Evolutionary conservation across 2,888 invertebrate genomes (phyloP).

Genomic region (Gandaritis pyraliata): DNA sequence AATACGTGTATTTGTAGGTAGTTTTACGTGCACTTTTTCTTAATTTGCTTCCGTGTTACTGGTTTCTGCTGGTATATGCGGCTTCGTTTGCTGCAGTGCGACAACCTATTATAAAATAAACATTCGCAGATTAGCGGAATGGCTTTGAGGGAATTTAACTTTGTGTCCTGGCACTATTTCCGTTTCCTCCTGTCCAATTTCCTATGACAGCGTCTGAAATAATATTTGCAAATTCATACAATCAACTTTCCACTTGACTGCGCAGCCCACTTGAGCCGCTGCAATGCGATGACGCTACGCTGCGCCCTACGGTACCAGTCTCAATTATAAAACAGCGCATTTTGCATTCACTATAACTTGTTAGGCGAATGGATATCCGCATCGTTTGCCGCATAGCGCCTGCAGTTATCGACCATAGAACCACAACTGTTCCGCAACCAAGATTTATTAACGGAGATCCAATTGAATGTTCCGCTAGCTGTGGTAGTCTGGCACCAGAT

Average conservation of each 20-base stretch:
- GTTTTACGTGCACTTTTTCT: not conserved
- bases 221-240: conserved; percentile 27
- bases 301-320: conserved; percentile 19
- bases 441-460: conserved; percentile 25
- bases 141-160: not conserved
- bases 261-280: conserved; percentile 25
- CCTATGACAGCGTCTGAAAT: conserved; percentile 1
- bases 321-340: conserved; percentile 32
- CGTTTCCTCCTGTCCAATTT: not conserved
- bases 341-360: conserved; percentile 35
- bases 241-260: conserved; percentile 21
- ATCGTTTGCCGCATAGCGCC: conserved; percentile 41
- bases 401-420: conserved; percentile 36
- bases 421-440: conserved; percentile 25
- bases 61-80: not conserved
- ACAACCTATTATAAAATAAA: not conserved
- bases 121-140: not conserved
- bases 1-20: not conserved
- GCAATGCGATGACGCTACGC: conserved; percentile 16
- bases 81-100: conserved; percentile 5
- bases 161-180: not conserved
- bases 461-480: conserved; percentile 23
- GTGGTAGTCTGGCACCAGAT: not conserved
- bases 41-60: conserved; percentile 5
- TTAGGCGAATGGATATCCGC: conserved; percentile 37